Conservation (phyloP, 1,140 invertebrate species). For the Ceratina calcarata region DNA sequence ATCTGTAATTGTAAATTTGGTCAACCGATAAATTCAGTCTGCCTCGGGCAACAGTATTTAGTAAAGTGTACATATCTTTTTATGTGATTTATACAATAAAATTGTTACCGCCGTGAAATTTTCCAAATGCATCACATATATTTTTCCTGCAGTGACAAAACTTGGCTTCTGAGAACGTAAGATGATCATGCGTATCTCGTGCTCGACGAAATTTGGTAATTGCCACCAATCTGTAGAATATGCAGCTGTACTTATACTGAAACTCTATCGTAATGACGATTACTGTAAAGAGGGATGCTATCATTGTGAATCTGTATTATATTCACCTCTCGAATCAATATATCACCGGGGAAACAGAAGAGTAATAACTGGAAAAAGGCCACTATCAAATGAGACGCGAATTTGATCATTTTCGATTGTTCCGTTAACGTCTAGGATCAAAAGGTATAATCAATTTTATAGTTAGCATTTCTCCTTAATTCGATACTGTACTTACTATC, state of each 20-base stretch:
- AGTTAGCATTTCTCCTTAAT: neutral
- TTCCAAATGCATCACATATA: slow-evolving; percentile 65
- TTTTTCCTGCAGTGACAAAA: slow-evolving; percentile 65
- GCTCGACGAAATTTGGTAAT: slow-evolving; percentile 41
- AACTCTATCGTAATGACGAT: slow-evolving; percentile 53
- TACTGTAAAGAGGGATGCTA: slow-evolving; percentile 27
- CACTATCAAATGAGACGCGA: slow-evolving; percentile 64
- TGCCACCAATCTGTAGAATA: slow-evolving; percentile 64
- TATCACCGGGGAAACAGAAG: slow-evolving; percentile 69
- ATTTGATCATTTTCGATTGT: slow-evolving; percentile 57
- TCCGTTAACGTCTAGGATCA: slow-evolving; percentile 58
- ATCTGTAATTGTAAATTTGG: slow-evolving; percentile 56
- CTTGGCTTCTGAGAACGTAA: slow-evolving; percentile 62
- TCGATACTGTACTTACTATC: slow-evolving; percentile 47
- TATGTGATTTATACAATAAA: neutral
- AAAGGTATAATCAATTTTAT: neutral
- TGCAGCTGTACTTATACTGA: slow-evolving; percentile 42
- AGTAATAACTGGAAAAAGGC: slow-evolving; percentile 68
- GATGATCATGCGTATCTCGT: slow-evolving; percentile 60
- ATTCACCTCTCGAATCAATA: slow-evolving; percentile 62
- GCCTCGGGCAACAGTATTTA: neutral
- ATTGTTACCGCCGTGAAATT: slow-evolving; percentile 63
- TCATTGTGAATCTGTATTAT: slow-evolving; percentile 2
- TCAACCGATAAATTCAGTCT: slow-evolving; percentile 7
- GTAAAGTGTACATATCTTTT: slow-evolving; percentile 24